These are phyloP conservation scores for Saimiri boliviensis DNA, from an alignment of 2,113 vertebrate species.

Conservation along the genomic window DNA sequence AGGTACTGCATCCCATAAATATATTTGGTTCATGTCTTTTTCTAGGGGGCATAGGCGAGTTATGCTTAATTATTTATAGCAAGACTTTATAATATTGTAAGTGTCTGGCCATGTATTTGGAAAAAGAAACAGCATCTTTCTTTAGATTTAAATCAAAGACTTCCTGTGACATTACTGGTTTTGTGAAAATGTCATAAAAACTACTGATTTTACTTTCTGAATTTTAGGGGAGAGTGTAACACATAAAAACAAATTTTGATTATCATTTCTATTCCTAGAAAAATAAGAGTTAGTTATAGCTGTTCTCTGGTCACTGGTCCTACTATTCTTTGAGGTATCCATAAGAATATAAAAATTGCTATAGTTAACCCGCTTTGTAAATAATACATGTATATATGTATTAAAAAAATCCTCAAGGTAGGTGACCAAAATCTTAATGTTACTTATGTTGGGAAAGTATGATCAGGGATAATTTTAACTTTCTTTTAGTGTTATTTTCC, in stretches of 20 bases:
- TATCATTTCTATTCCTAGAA: conserved; percentile 1
- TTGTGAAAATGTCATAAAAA: conserved; percentile 7
- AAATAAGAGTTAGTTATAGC: not conserved
- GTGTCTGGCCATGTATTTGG: conserved; percentile 51
- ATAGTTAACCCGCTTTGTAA: not conserved
- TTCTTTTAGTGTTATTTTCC: not conserved
- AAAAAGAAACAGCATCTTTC: not conserved
- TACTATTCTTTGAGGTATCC: not conserved
- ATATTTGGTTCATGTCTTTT: conserved; percentile 67
- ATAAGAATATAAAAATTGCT: not conserved
- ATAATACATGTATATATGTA: not conserved
- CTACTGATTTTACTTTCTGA: conserved; percentile 21
- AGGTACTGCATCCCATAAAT: conserved; percentile 64
- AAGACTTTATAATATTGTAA: conserved; percentile 57
- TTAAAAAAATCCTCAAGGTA: not conserved
- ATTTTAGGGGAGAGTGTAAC: not conserved
- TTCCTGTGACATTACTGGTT: not conserved
- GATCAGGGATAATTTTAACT: not conserved
- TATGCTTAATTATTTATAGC: conserved; percentile 69
- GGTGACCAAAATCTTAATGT: not conserved
- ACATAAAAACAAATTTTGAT: conserved; percentile 27
- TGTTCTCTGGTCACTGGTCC: not conserved
- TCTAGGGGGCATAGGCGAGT: conserved; percentile 5
- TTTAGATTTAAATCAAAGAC: conserved; percentile 54
- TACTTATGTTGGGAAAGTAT: not conserved